These are phyloP conservation scores for Athrips mouffetella DNA, from an alignment of 2,888 invertebrate genomes.

Conservation along the genomic window DNA sequence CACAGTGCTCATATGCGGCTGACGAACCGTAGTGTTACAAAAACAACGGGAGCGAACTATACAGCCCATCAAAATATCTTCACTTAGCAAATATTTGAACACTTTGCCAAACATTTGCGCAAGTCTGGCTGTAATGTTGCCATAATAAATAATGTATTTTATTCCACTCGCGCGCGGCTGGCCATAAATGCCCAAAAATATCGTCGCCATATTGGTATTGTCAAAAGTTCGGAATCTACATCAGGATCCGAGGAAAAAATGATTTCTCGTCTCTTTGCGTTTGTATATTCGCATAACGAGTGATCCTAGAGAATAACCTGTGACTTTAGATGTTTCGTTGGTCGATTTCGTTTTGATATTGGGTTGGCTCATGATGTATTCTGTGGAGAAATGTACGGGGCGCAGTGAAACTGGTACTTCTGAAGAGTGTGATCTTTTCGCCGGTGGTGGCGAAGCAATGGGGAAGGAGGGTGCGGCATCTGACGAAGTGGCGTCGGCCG, in stretches of 20 bases:
- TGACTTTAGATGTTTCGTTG: conserved; percentile 73
- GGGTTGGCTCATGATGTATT: conserved; percentile 71
- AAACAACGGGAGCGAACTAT: no score
- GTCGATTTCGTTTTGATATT: conserved; percentile 58
- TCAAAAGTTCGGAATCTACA: conserved; percentile 69
- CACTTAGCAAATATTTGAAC: no score
- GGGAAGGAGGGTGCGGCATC: conserved; percentile 53
- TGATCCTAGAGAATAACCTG: conserved; percentile 55
- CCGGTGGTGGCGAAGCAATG: conserved; percentile 50
- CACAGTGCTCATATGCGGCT: no score
- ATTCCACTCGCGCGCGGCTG: conserved; percentile 52
- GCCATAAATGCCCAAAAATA: conserved; percentile 76
- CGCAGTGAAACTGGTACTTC: conserved; percentile 53
- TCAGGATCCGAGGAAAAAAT: conserved; percentile 71
- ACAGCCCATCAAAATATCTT: no score
- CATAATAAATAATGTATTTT: conserved; percentile 46
- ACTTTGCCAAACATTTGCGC: no score
- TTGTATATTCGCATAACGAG: conserved; percentile 53
- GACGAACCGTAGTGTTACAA: no score
- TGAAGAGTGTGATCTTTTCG: conserved; percentile 51
- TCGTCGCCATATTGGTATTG: conserved; percentile 79
- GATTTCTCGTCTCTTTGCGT: conserved; percentile 61
- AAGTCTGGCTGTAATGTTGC: conserved; percentile 51
- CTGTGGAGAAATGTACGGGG: conserved; percentile 68
- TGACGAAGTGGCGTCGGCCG: conserved; percentile 66